Conservation (phyloP, 2,797 vertebrate genomes). For the Chromobotia macracanthus region DNA sequence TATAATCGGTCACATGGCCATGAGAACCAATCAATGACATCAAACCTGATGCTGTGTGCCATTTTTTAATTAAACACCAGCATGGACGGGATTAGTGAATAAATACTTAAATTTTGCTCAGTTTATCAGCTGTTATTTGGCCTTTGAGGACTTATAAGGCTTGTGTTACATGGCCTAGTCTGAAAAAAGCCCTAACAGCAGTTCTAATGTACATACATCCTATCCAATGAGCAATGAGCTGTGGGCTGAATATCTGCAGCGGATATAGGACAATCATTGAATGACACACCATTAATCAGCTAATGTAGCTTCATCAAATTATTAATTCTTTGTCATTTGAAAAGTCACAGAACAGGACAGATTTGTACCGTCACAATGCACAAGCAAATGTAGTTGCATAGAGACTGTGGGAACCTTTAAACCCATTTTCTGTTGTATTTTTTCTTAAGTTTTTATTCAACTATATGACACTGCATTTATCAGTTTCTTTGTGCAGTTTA, state of each 20-base stretch:
- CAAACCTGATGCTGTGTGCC: neutral
- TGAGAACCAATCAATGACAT: neutral
- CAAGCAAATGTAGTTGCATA: conserved; percentile 37
- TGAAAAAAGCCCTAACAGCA: too few relatives aligned
- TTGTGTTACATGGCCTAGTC: too few relatives aligned
- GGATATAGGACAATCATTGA: conserved; percentile 48
- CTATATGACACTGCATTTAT: neutral
- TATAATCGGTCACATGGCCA: neutral
- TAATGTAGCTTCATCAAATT: conserved; percentile 59
- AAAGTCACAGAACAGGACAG: conserved; percentile 35
- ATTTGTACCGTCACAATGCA: conserved; percentile 53
- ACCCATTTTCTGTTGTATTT: neutral
- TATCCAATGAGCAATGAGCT: conserved; percentile 16
- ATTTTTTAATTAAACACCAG: neutral
- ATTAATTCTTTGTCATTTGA: conserved; percentile 50
- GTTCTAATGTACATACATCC: conserved; percentile 39
- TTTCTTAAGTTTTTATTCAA: neutral
- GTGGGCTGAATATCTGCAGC: conserved; percentile 22
- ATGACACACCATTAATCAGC: conserved; percentile 58
- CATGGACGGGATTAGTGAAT: too few relatives aligned
- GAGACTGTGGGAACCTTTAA: neutral
- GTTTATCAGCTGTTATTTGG: too few relatives aligned
- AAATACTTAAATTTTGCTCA: too few relatives aligned
- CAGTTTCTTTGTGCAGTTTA: conserved; percentile 4
- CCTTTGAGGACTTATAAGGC: too few relatives aligned